Base-by-base conservation (phyloP, 2,888 invertebrate genomes). In the Agrenia bidenticulata region DNA sequence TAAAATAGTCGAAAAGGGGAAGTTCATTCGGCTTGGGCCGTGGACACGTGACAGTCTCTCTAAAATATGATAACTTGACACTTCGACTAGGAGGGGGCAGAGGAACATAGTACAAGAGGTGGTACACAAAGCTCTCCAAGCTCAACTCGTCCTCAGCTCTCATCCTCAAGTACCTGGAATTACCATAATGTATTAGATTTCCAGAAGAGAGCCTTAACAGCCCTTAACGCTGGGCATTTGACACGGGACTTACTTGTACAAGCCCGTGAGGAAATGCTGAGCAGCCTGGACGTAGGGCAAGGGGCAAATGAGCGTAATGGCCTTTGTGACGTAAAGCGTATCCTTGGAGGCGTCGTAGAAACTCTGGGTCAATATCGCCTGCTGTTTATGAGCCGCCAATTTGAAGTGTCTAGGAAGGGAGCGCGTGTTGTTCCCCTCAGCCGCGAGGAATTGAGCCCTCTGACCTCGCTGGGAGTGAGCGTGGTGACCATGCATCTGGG, bases 301-400 rank as follows among this genome's bases (percentile, higher is more conserved):
- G 81, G 93, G 93, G 79, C 93, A 92, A 77, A 97, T 88, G 71
- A 98, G 85, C 74, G 91, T 91, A 80, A 99, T 90, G 81, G 92
- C 91, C 85, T 98, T 98, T 77, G 94, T 90, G 78, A 96, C 97
- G 83, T 88, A 94, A 73, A 99, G 85, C 81, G 90, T 90, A 83
- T 98, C 97, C 84, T 93, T 93, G 80, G 89, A 86, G 78, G 92
- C 88, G 82, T 97, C 95, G 82, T 94, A 98, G 80, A 92, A 92
- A 76, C 89, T 89, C 77, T 90, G 84, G 67, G 91, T 90, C 9
- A 74, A 70, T 5, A 77, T 64, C 9, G 90, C 88, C 66, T 87
- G 86, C 19, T 88, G 86, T n/a, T 39, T 57, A 78, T 89, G 89
- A 5, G 88, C 87, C 39, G 89, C 85, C 67, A 94, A 84, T 82